Conservation (phyloP, 2,113 vertebrate genomes). For the Nibea coibor region DNA sequence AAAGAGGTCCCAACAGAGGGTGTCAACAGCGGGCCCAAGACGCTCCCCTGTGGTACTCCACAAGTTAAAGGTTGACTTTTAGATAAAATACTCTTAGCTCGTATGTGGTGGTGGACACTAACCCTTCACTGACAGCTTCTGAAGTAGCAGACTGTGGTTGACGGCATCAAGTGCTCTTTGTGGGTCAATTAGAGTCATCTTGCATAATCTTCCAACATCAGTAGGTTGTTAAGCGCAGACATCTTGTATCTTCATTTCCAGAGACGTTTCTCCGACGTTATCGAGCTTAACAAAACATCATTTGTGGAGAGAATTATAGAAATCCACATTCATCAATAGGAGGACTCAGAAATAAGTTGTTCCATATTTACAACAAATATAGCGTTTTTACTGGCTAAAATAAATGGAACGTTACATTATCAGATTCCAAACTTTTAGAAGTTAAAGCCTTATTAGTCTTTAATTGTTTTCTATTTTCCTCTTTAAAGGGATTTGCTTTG, state of each 20-base stretch:
- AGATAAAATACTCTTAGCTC: background rate
- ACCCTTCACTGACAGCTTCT: background rate
- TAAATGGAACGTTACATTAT: slow-evolving; percentile 56
- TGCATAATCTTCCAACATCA: background rate
- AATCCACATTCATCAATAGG: background rate
- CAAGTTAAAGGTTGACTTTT: background rate
- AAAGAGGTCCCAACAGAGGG: background rate
- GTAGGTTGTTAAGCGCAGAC: background rate
- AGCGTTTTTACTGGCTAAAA: slow-evolving; percentile 47
- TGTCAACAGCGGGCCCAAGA: background rate
- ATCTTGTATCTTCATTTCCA: background rate
- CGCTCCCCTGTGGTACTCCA: slow-evolving; percentile 24
- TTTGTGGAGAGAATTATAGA: background rate
- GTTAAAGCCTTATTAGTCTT: slow-evolving; percentile 57
- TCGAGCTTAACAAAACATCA: background rate
- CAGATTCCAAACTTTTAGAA: slow-evolving; percentile 61
- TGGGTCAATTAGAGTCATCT: background rate
- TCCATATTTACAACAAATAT: slow-evolving; percentile 27
- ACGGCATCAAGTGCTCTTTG: background rate
- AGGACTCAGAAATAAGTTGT: background rate
- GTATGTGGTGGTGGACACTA: background rate
- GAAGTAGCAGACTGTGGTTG: background rate
- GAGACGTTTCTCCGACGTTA: background rate
- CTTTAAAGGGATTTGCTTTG: slow-evolving; percentile 60
- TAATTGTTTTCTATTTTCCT: slow-evolving; percentile 60